Evolutionary conservation across 1,140 invertebrate genomes (phyloP), one percentile per base, ranked within the genome.

Genomic region (Drosophila mauritiana): DNA sequence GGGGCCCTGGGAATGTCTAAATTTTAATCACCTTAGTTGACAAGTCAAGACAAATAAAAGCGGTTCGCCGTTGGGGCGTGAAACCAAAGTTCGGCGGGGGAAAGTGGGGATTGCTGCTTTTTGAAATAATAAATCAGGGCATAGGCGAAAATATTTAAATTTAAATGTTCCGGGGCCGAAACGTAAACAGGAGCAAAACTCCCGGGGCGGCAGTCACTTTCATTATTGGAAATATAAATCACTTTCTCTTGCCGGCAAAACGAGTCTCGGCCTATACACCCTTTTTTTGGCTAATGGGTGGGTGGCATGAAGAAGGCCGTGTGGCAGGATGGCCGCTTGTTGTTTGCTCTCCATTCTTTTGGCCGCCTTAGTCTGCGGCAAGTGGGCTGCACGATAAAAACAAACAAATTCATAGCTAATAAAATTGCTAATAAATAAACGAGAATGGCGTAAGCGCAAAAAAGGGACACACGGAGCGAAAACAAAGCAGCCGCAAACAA

Each of bases 361-460:
- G 20, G 11, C n/a, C 12, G 58, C 31, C 62, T 48, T 40, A 2
- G 52, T 58, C 58, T 88, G 83, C 58, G 82, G 82, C 49, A 45
- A 64, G 67, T 27, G 74, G 69, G 37, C 64, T 62, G 72, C 75
- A 78, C 84, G 84, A 88, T 88, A 89, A 89, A 89, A 89, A 90
- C 84, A 89, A 89, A 89, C 84, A 89, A 89, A 89, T 89, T 89
- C 84, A 89, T 90, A 89, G 84, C 84, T 89, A 89, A 89, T 89
- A 89, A 89, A 89, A 89, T 89, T 90, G 85, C 84, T 89, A 89
- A 89, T 89, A 89, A 89, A 89, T 89, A 90, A 89, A 88, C 84
- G 84, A 84, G 85, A 88, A 88, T 89, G 85, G 80, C 84, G 79
- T 83, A 82, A 88, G 73, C 76, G 68, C 59, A 89, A 89, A 88